Conservation (phyloP, 2,113 vertebrate genomes). For the Carettochelys insculpta region DNA sequence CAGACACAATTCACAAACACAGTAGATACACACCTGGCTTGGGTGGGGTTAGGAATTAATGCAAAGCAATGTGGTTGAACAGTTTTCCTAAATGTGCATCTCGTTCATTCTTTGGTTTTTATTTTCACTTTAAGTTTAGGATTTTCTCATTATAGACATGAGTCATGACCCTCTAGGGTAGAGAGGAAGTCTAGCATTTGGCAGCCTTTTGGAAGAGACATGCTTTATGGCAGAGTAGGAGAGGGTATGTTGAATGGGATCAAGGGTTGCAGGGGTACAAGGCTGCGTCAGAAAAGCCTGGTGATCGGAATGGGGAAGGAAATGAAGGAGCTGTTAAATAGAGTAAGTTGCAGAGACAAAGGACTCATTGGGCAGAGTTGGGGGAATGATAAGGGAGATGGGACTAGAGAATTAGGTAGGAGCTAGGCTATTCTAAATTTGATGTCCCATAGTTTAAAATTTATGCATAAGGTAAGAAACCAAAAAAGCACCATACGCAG, state of each 20-base stretch:
- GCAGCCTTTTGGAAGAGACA: not conserved
- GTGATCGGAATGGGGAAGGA: not conserved
- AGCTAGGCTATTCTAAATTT: not conserved
- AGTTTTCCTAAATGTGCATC: not conserved
- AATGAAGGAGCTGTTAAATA: not conserved
- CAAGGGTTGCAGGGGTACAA: not conserved
- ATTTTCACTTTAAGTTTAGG: not conserved
- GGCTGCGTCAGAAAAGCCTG: not conserved
- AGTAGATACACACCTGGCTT: not conserved
- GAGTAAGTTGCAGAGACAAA: not conserved
- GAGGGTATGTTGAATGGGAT: not conserved
- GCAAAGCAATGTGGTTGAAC: not conserved
- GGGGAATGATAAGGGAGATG: not conserved
- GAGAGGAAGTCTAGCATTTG: not conserved
- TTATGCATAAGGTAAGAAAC: not conserved
- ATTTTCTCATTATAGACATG: too few relatives aligned
- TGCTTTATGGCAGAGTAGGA: not conserved
- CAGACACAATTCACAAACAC: not conserved
- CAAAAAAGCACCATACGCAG: too few relatives aligned
- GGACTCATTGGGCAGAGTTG: not conserved
- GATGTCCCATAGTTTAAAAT: not conserved
- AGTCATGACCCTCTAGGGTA: too few relatives aligned
- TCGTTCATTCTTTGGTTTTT: not conserved
- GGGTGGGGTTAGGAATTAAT: accelerated
- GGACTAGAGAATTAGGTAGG: not conserved